These are phyloP conservation scores for Caprella mutica DNA, from an alignment of 2,888 invertebrate species.

Conservation along the genomic window DNA sequence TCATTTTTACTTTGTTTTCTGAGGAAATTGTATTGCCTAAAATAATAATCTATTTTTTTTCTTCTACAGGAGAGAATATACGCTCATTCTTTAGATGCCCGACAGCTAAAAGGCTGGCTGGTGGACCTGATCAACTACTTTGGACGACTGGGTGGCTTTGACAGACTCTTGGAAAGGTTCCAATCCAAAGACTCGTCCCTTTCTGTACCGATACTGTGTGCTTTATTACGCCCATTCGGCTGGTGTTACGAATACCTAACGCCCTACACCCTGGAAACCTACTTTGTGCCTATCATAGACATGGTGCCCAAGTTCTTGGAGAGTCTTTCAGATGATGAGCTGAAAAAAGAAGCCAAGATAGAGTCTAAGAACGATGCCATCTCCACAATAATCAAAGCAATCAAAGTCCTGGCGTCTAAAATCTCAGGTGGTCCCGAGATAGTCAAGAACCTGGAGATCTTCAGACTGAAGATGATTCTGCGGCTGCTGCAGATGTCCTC, in stretches of 20 bases:
- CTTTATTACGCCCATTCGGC: conserved; percentile 79
- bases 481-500: conserved; percentile 84
- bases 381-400: conserved; percentile 82
- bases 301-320: conserved; percentile 80
- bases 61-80: conserved; percentile 56
- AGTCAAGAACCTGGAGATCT: conserved; percentile 74
- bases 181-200: conserved; percentile 63
- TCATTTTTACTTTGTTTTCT: no score
- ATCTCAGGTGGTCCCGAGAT: conserved; percentile 72
- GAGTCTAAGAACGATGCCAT: conserved; percentile 94
- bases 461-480: conserved; percentile 90
- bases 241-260: conserved; percentile 83
- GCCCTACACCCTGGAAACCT: conserved; percentile 76
- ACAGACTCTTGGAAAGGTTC: conserved; percentile 70
- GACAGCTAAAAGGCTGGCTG: conserved; percentile 85
- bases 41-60: no score
- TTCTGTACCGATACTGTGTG: conserved; percentile 63
- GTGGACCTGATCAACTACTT: conserved; percentile 87
- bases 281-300: conserved; percentile 82
- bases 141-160: conserved; percentile 79
- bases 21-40: no score
- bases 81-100: conserved; percentile 66
- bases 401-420: conserved; percentile 75
- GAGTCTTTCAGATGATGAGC: conserved; percentile 84
- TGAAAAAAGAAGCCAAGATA: conserved; percentile 88